Evolutionary conservation across 2,888 invertebrate genomes (phyloP).

Genomic region (Temnothorax ravouxi): DNA sequence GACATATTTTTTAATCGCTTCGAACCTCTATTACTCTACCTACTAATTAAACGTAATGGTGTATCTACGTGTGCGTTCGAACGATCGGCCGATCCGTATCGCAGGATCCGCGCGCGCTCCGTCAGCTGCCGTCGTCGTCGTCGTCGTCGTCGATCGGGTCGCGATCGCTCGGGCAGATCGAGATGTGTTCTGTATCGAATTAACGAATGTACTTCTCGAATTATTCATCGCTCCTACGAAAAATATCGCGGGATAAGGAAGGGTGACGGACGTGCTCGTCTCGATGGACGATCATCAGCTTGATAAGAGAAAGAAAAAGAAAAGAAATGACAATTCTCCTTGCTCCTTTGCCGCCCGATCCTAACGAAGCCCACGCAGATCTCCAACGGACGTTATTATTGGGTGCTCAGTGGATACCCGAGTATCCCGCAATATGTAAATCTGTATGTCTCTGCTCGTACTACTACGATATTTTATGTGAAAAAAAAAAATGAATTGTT

Average conservation of each 20-base stretch:
- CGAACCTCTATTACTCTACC: constrained; percentile 80
- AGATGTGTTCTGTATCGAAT: constrained; percentile 78
- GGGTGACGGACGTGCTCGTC: constrained; percentile 71
- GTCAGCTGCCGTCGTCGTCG: constrained; percentile 28
- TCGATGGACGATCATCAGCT: constrained; percentile 36
- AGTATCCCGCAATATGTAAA: constrained; percentile 59
- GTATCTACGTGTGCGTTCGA: constrained; percentile 71
- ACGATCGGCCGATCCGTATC: constrained; percentile 61
- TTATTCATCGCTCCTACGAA: constrained; percentile 74
- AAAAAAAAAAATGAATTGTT: constrained; percentile 52
- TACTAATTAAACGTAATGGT: constrained; percentile 76
- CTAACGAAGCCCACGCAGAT: constrained; percentile 56
- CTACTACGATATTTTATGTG: constrained; percentile 57
- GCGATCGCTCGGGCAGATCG: constrained; percentile 68
- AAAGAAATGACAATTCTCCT: background rate
- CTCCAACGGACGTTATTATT: constrained; percentile 50
- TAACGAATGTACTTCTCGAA: constrained; percentile 74
- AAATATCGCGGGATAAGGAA: constrained; percentile 66
- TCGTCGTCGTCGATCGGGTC: constrained; percentile 57
- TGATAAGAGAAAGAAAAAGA: background rate
- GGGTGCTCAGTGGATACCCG: constrained; percentile 57
- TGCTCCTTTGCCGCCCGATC: constrained; percentile 50
- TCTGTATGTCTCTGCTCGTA: constrained; percentile 57
- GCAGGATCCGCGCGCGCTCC: background rate
- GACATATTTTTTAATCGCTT: constrained; percentile 85